phyloP scores from a whole-genome alignment of 2,797 vertebrate species.

The Dendrocincla fuliginosa region DNA sequence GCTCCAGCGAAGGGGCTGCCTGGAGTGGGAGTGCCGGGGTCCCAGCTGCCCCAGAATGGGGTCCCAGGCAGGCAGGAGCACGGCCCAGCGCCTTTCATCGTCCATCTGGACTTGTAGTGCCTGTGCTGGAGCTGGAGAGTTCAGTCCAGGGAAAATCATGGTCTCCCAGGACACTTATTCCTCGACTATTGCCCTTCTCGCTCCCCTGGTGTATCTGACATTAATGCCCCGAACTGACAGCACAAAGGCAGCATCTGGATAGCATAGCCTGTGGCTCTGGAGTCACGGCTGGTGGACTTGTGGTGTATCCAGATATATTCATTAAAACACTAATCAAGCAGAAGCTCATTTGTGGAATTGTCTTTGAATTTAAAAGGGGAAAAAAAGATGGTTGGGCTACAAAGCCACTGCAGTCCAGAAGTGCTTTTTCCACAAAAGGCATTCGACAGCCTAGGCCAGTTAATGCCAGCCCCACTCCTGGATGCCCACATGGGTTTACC shows the following conservation, averaged over 20 bases:
- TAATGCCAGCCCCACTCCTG: neutral
- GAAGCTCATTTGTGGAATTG: constrained; percentile 57
- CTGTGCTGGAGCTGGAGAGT: neutral
- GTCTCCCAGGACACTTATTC: constrained; percentile 49
- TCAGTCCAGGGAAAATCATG: neutral
- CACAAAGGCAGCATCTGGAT: constrained; percentile 65
- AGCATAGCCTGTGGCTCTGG: constrained; percentile 39
- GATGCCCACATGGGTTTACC: neutral
- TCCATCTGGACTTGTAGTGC: constrained; percentile 28
- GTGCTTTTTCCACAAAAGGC: neutral
- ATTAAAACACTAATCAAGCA: constrained; percentile 69
- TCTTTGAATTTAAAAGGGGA: constrained; percentile 56
- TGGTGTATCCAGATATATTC: constrained; percentile 75
- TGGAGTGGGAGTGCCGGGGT: neutral
- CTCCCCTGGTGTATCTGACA: constrained; percentile 40
- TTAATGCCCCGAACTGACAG: constrained; percentile 43
- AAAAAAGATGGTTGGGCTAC: neutral
- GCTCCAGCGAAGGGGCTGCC: neutral
- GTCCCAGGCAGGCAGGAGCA: neutral
- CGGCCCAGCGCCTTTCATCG: neutral
- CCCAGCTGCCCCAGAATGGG: neutral
- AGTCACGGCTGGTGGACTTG: constrained; percentile 73
- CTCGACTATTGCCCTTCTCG: constrained; percentile 52
- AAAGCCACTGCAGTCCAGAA: neutral
- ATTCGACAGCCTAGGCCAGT: neutral